A percentile compares a stretch with the other conserved stretches of the same genome.
phyloP scores from a whole-genome alignment of 2,888 invertebrate genomes.

The Nasonia oneida region DNA sequence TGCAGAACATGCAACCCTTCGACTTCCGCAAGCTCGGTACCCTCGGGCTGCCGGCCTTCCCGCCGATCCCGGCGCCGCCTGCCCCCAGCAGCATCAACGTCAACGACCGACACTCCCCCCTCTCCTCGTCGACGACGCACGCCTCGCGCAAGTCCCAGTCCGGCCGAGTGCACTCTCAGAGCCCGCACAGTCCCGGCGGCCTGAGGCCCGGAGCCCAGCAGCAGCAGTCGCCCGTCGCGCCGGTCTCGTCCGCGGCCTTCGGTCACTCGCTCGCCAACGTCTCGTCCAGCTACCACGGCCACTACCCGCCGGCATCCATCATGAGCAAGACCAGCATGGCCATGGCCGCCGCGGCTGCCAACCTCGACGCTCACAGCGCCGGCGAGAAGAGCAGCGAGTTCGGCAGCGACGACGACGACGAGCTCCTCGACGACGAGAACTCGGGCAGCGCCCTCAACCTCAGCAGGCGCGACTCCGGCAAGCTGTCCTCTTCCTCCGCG shows the following conservation, averaged over 20 bases:
- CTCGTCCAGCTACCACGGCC: slow-evolving; percentile 75
- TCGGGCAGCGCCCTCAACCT: slow-evolving; percentile 84
- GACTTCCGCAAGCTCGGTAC: slow-evolving; percentile 91
- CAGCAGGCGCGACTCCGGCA: slow-evolving; percentile 80
- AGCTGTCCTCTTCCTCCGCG: background rate
- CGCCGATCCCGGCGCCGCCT: slow-evolving; percentile 76
- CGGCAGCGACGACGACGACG: slow-evolving; percentile 83
- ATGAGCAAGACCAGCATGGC: slow-evolving; percentile 71
- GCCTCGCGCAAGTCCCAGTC: slow-evolving; percentile 63
- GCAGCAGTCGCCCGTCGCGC: slow-evolving; percentile 40
- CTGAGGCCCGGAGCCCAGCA: slow-evolving; percentile 38
- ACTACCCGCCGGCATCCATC: slow-evolving; percentile 72
- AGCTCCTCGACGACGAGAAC: slow-evolving; percentile 82
- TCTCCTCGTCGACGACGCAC: slow-evolving; percentile 61
- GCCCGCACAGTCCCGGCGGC: slow-evolving; percentile 74
- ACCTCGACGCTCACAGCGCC: slow-evolving; percentile 71
- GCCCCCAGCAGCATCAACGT: slow-evolving; percentile 58
- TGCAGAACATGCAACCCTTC: slow-evolving; percentile 97
- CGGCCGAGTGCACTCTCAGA: slow-evolving; percentile 67
- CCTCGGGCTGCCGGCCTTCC: slow-evolving; percentile 82
- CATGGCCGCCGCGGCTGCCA: slow-evolving; percentile 64
- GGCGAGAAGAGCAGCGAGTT: slow-evolving; percentile 80
- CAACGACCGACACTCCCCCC: slow-evolving; percentile 64
- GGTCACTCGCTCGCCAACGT: slow-evolving; percentile 76
- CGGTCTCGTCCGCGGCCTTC: slow-evolving; percentile 66